Evolutionary conservation across 2,888 invertebrate genomes (phyloP), one percentile per base, ranked within the genome.

Genomic region (Apodemia zela): DNA sequence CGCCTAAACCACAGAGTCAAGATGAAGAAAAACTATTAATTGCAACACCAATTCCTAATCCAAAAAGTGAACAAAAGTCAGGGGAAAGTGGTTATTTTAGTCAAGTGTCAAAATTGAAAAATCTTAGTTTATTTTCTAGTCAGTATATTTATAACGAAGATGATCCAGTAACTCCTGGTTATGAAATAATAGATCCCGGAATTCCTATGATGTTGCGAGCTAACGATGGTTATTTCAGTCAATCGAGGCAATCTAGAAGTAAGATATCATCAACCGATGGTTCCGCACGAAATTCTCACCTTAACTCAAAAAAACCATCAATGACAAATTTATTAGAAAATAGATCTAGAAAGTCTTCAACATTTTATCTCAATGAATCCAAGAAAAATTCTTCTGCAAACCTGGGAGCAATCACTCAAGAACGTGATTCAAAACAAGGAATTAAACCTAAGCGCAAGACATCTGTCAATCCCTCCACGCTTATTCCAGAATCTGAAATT

Each of bases 121-220:
- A 87, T 67, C 66, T 89, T 65, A 84, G 89, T 69, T 78, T 89
- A 11, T 90, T 93, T 76, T 94, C 94, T 62, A 95, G 94, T 76
- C 95, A 95, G 75, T 94, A 94, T 78, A 80, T 94, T 59, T 93
- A 93, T 68, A 94, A 94, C 72, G 94, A 94, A 75, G 94, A 95
- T 72, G 93, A 94, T 60, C 93, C 93, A 13, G 82, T 93, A 7
- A 93, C 93, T 59, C 84, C 94, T 0, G 94, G 94, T 35, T 94
- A 94, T 73, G 94, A 94, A 81, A 94, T 95, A 29, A 93, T 93
- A 2, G 94, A 94, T 67, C 94, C 95, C 0, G 94, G 93, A 61
- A 90, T 94, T 7, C 95, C 95, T 0, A 95, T 95, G 95, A 92
- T 95, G 92, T 76, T 93, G 29, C 79, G 89, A 66, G 92, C 93